phyloP scores from a whole-genome alignment of 2,113 vertebrate genomes.

The Oreotragus oreotragus region DNA sequence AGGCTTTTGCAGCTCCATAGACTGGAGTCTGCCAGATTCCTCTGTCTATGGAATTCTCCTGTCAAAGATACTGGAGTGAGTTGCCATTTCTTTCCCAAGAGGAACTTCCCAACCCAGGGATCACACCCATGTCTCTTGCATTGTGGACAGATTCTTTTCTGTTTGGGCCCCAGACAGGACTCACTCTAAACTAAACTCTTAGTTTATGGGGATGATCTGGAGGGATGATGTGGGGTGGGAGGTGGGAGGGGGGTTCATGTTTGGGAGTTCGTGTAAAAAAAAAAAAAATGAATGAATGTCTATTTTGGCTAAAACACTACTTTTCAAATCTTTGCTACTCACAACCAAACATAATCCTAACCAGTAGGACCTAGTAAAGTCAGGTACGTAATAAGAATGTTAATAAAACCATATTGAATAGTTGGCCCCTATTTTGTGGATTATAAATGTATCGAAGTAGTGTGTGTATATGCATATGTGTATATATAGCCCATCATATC shows the following conservation, averaged over 20 bases:
- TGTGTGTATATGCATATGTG: neutral
- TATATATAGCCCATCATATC: neutral
- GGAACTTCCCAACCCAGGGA: neutral
- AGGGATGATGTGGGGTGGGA: too few species aligned
- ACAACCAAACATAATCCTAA: neutral
- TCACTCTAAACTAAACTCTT: neutral
- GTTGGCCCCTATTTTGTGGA: neutral
- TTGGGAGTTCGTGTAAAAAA: too few species aligned
- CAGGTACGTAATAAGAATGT: neutral
- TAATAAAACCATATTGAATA: neutral
- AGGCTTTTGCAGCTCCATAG: neutral
- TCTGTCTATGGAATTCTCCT: neutral
- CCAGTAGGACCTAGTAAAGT: neutral
- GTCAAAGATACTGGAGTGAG: neutral
- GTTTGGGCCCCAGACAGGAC: neutral
- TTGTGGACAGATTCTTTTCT: neutral
- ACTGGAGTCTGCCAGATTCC: neutral
- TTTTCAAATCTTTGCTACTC: neutral
- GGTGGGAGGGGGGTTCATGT: too few species aligned
- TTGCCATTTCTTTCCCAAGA: neutral
- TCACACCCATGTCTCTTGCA: neutral
- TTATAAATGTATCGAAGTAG: neutral
- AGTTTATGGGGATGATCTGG: too few species aligned
- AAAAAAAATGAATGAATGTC: neutral
- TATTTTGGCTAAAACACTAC: neutral